These are phyloP conservation scores for Podotricha telesiphe DNA, from an alignment of 2,888 invertebrate genomes.

Conservation along the genomic window DNA sequence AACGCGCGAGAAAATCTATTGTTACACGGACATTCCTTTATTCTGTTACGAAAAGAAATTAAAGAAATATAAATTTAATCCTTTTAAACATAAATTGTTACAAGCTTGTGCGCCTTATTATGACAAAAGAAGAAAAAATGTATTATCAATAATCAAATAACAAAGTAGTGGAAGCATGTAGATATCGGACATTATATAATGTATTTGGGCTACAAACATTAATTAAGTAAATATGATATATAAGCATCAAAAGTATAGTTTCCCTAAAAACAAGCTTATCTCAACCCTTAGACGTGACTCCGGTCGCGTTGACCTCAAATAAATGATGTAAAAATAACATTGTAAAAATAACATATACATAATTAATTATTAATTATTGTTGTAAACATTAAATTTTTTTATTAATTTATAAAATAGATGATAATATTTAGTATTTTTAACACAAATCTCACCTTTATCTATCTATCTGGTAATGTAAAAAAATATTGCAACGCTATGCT, in stretches of 20 bases:
- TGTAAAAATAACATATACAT: not conserved
- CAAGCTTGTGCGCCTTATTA: not conserved
- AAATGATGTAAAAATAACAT: not conserved
- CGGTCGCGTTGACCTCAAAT: conserved; percentile 10
- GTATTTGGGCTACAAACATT: conserved; percentile 50
- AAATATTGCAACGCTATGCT: no score
- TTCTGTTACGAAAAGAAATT: conserved; percentile 53
- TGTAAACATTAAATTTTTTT: not conserved
- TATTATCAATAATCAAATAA: conserved; percentile 43
- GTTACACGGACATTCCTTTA: conserved; percentile 63
- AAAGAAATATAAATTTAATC: conserved; percentile 62
- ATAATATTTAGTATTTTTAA: no score
- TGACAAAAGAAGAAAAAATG: conserved; percentile 39
- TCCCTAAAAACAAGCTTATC: conserved; percentile 14
- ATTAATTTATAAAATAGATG: no score
- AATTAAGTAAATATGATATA: conserved; percentile 43
- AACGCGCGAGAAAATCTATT: conserved; percentile 62
- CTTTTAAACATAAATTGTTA: conserved; percentile 54
- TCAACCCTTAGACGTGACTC: conserved; percentile 37
- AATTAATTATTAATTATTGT: not conserved
- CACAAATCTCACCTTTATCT: no score
- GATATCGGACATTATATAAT: conserved; percentile 44
- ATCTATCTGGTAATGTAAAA: no score
- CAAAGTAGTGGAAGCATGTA: conserved; percentile 24
- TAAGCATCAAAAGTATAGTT: conserved; percentile 25